Conservation (phyloP, 2,888 invertebrate species). For the Drosophila pegasa region DNA sequence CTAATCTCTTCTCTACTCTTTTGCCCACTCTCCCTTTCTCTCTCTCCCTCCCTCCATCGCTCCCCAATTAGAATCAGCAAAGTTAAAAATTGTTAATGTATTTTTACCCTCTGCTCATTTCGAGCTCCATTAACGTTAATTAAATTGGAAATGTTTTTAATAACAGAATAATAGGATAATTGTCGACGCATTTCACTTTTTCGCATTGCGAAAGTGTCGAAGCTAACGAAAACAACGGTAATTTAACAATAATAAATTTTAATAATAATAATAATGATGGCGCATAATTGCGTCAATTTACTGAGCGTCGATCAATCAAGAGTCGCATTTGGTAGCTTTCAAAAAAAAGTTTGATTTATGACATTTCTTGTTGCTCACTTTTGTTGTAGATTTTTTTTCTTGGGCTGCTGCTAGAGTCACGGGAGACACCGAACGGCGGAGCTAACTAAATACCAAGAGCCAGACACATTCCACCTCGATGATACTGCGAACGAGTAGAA, state of each 20-base stretch:
- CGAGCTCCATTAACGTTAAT: slow-evolving; percentile 39
- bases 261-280: slow-evolving; percentile 59
- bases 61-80: slow-evolving; percentile 7
- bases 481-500: slow-evolving; percentile 60
- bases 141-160: slow-evolving; percentile 49
- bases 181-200: slow-evolving; percentile 70
- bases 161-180: slow-evolving; percentile 50
- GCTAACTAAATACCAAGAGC: neutral
- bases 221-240: slow-evolving; percentile 43
- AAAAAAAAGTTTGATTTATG: slow-evolving; percentile 53
- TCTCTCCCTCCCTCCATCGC: neutral
- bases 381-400: slow-evolving; percentile 26
- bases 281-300: slow-evolving; percentile 69
- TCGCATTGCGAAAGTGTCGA: slow-evolving; percentile 70
- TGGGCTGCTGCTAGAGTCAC: slow-evolving; percentile 28
- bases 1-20: neutral
- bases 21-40: neutral
- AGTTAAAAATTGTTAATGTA: neutral
- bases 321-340: slow-evolving; percentile 59
- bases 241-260: slow-evolving; percentile 34
- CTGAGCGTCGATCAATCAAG: slow-evolving; percentile 60
- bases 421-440: slow-evolving; percentile 12
- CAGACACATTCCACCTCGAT: slow-evolving; percentile 36
- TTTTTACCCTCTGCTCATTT: slow-evolving; percentile 7
- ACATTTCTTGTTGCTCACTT: slow-evolving; percentile 14